phyloP scores from a whole-genome alignment of 1,140 invertebrate genomes.

The Pemphigus obesinymphae region DNA sequence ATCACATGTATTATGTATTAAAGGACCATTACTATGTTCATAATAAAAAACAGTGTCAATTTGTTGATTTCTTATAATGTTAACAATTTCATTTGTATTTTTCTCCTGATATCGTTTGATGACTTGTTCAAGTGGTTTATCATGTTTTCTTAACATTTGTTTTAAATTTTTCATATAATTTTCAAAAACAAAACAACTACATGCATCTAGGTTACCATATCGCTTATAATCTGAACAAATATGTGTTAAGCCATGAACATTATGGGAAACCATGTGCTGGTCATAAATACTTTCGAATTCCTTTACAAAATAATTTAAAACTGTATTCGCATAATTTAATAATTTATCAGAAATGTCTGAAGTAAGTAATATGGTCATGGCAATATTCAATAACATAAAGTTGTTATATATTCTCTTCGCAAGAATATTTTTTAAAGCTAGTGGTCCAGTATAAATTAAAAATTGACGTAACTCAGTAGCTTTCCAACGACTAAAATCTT shows the following conservation, averaged over 20 bases:
- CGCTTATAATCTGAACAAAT: neutral
- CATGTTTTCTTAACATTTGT: constrained; percentile 3
- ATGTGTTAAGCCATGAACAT: neutral
- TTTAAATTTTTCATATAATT: neutral
- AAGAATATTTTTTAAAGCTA: constrained; percentile 49
- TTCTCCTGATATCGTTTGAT: neutral
- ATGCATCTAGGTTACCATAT: neutral
- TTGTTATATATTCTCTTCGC: constrained; percentile 49
- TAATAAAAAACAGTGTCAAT: neutral
- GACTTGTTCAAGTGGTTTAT: neutral
- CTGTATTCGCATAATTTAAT: neutral
- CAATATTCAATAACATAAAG: constrained; percentile 49
- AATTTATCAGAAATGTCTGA: neutral
- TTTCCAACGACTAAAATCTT: constrained; percentile 52
- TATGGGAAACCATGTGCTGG: constrained; percentile 47
- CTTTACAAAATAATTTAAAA: constrained; percentile 15
- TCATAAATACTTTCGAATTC: constrained; percentile 22
- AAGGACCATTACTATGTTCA: neutral
- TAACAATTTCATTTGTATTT: neutral
- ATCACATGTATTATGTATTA: neutral
- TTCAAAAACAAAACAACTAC: constrained; percentile 33
- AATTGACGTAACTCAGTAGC: constrained; percentile 53
- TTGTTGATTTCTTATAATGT: no score
- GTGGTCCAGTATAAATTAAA: constrained; percentile 52
- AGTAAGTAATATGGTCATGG: neutral